Conservation (phyloP, 2,888 invertebrate species). For the Leptarthrus brevirostris region DNA sequence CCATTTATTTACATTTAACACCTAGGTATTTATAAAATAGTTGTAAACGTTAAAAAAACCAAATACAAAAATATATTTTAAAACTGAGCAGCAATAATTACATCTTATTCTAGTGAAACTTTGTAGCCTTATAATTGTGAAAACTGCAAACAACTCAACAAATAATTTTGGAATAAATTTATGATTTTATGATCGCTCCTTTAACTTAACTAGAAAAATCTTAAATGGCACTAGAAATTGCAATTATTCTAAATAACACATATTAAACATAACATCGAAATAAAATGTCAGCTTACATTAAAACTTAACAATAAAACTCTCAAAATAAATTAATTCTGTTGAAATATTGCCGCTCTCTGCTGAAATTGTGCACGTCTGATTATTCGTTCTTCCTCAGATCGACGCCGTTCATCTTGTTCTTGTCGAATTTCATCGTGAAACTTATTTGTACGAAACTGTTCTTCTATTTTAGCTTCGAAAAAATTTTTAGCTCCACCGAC, state of each 20-base stretch:
- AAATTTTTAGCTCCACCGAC: constrained; percentile 95
- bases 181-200: not conserved
- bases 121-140: not conserved
- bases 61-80: constrained; percentile 40
- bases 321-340: constrained; percentile 66
- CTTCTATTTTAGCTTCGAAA: constrained; percentile 96
- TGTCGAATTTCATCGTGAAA: constrained; percentile 93
- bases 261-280: constrained; percentile 27
- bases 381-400: constrained; percentile 85
- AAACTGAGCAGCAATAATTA: not conserved
- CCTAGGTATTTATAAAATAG: constrained; percentile 25
- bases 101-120: constrained; percentile 17
- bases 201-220: constrained; percentile 20
- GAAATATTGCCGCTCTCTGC: constrained; percentile 88
- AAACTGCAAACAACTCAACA: not conserved
- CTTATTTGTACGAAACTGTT: constrained; percentile 83
- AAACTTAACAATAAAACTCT: constrained; percentile 24
- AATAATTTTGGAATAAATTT: not conserved
- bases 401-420: constrained; percentile 89
- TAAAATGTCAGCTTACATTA: constrained; percentile 17
- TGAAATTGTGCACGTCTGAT: constrained; percentile 85
- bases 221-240: constrained; percentile 45
- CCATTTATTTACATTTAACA: constrained; percentile 44
- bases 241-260: constrained; percentile 15
- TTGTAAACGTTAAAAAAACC: constrained; percentile 1